phyloP scores from a whole-genome alignment of 2,888 invertebrate species.

The Chrysolina oricalcia region DNA sequence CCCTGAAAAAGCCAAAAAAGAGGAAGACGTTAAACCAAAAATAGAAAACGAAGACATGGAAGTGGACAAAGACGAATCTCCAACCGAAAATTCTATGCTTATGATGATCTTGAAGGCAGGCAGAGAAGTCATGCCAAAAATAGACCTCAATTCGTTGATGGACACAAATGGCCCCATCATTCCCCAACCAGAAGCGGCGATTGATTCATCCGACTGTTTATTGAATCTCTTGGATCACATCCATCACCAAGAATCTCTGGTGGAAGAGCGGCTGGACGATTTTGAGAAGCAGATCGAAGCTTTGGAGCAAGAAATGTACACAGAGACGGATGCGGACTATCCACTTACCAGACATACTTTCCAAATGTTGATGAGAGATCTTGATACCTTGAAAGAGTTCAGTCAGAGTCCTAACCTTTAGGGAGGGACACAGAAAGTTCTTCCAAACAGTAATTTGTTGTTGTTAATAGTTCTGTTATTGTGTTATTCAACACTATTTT shows the following conservation, averaged over 20 bases:
- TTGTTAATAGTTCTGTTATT: slow-evolving; percentile 12
- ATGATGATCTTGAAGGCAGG: slow-evolving; percentile 64
- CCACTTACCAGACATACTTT: slow-evolving; percentile 83
- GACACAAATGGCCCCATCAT: slow-evolving; percentile 68
- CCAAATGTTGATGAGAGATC: slow-evolving; percentile 83
- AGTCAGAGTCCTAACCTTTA: slow-evolving; percentile 58
- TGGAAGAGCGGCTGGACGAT: slow-evolving; percentile 81
- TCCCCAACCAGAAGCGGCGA: slow-evolving; percentile 88
- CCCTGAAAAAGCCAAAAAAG: slow-evolving; percentile 62
- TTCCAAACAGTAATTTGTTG: slow-evolving; percentile 4
- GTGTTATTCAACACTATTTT: background rate
- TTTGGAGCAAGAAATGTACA: slow-evolving; percentile 76
- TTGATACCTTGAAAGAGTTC: slow-evolving; percentile 76
- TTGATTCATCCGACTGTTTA: slow-evolving; percentile 85
- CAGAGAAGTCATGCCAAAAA: slow-evolving; percentile 50
- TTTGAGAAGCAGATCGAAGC: slow-evolving; percentile 86
- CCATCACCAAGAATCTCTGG: slow-evolving; percentile 81
- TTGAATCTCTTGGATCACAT: slow-evolving; percentile 85
- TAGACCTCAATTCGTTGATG: slow-evolving; percentile 63
- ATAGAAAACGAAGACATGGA: slow-evolving; percentile 53
- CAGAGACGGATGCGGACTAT: slow-evolving; percentile 76
- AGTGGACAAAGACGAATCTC: slow-evolving; percentile 50
- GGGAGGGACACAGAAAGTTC: background rate
- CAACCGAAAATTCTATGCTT: slow-evolving; percentile 63
- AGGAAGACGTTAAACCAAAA: slow-evolving; percentile 54